phyloP scores from a whole-genome alignment of 2,113 vertebrate genomes.

The Sisor rabdophorus region DNA sequence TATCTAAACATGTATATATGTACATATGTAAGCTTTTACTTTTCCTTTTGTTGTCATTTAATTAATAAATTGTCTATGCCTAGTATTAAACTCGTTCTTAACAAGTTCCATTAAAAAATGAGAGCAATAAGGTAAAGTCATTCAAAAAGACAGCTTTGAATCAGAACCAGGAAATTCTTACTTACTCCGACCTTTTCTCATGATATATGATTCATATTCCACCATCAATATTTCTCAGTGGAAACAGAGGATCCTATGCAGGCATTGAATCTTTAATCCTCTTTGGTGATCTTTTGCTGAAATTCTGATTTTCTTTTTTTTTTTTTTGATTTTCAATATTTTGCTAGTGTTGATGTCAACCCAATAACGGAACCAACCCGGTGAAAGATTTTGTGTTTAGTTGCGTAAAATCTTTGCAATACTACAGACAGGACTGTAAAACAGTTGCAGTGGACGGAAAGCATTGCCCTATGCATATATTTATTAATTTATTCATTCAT shows the following conservation, averaged over 20 bases:
- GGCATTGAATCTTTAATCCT: slow-evolving; percentile 60
- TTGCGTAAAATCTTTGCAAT: slow-evolving; percentile 50
- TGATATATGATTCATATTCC: slow-evolving; percentile 61
- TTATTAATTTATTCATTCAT: no score
- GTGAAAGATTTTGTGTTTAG: slow-evolving; percentile 52
- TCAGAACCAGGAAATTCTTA: slow-evolving; percentile 52
- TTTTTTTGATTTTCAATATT: background rate
- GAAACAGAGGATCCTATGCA: slow-evolving; percentile 46
- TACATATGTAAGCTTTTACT: background rate
- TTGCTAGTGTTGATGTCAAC: slow-evolving; percentile 38
- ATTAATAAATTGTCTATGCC: slow-evolving; percentile 6
- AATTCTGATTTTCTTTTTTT: slow-evolving; percentile 16
- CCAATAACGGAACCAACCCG: slow-evolving; percentile 48
- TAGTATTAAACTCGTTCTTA: background rate
- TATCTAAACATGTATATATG: no score
- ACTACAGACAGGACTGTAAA: slow-evolving; percentile 48
- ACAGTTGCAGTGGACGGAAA: background rate
- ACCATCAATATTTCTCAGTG: slow-evolving; percentile 56
- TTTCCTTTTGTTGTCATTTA: background rate
- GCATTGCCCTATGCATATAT: background rate
- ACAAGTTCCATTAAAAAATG: background rate
- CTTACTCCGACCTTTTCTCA: slow-evolving; percentile 55
- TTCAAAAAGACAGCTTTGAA: slow-evolving; percentile 19
- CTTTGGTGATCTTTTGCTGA: slow-evolving; percentile 54
- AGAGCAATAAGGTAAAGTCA: slow-evolving; percentile 14